These are phyloP conservation scores for Agonopterix arenella DNA, from an alignment of 2,888 invertebrate genomes.

Conservation along the genomic window DNA sequence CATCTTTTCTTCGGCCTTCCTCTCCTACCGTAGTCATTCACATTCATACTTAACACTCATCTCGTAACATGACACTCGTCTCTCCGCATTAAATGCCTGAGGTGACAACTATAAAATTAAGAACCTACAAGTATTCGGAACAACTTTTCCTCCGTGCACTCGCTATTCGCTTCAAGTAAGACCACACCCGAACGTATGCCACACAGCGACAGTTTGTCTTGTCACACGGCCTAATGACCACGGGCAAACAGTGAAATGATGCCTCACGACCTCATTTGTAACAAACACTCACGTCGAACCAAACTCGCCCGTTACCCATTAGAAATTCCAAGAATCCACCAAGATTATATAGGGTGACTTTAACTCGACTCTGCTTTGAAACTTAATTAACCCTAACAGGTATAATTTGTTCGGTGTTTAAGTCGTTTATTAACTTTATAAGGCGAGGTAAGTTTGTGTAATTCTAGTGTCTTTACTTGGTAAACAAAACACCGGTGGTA, in stretches of 20 bases:
- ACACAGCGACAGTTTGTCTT: not conserved
- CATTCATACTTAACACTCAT: too few species aligned
- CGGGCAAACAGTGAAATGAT: constrained; percentile 12
- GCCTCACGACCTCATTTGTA: not conserved
- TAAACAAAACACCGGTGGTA: too few species aligned
- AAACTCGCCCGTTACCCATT: not conserved
- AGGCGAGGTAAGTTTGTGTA: constrained; percentile 9
- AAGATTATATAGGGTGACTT: constrained; percentile 21
- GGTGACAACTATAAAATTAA: too few species aligned
- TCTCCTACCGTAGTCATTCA: too few species aligned
- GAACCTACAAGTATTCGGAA: too few species aligned
- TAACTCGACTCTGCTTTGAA: constrained; percentile 22
- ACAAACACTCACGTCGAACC: not conserved
- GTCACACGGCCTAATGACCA: not conserved
- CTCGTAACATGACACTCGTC: too few species aligned
- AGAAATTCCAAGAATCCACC: constrained; percentile 18
- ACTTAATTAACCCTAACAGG: constrained; percentile 38
- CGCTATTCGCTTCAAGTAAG: not conserved
- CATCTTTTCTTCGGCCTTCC: too few species aligned
- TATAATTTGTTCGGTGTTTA: constrained; percentile 38
- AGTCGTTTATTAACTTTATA: constrained; percentile 33
- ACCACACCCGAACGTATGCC: not conserved
- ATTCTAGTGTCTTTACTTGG: not conserved
- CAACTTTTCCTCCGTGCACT: not conserved
- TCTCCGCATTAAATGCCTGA: too few species aligned